phyloP scores from a whole-genome alignment of 2,888 invertebrate genomes.

The Exocentrus adspersus region DNA sequence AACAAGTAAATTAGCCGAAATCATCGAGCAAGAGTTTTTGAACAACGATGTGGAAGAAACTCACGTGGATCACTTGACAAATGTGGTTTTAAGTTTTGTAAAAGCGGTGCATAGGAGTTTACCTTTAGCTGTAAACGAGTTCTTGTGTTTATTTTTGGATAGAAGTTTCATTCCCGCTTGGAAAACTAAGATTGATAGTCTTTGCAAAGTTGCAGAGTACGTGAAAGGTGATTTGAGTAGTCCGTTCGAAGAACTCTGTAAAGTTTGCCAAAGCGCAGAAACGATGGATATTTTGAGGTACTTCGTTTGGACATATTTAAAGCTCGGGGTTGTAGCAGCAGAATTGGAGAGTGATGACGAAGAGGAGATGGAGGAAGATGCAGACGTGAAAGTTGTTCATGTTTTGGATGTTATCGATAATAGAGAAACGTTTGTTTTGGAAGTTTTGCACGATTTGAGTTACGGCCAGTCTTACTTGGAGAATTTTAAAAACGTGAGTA shows the following conservation, averaged over 20 bases:
- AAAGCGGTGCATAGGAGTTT: conserved; percentile 49
- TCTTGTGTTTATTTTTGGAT: conserved; percentile 49
- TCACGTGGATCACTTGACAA: conserved; percentile 42
- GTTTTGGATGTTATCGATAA: conserved; percentile 48
- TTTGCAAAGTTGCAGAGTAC: conserved; percentile 52
- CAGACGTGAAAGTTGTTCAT: conserved; percentile 29
- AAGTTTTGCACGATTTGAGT: conserved; percentile 58
- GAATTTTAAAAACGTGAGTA: conserved; percentile 63
- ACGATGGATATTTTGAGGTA: conserved; percentile 51
- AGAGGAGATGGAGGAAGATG: conserved; percentile 38
- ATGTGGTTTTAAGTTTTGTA: conserved; percentile 50
- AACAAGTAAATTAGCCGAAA: conserved; percentile 40
- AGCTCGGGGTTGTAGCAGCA: conserved; percentile 48
- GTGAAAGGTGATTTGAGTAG: conserved; percentile 51
- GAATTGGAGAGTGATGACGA: conserved; percentile 42
- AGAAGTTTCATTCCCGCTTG: conserved; percentile 41
- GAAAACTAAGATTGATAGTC: conserved; percentile 4
- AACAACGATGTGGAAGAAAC: conserved; percentile 26
- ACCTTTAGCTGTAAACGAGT: conserved; percentile 45
- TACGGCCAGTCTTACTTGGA: conserved; percentile 58
- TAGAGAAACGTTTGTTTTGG: conserved; percentile 54
- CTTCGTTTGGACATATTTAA: conserved; percentile 55
- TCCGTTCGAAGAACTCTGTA: conserved; percentile 41
- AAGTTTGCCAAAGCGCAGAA: conserved; percentile 30
- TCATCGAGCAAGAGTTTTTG: conserved; percentile 44